A percentile compares a stretch with the other conserved stretches of the same genome.
Conservation (phyloP, 2,797 vertebrate species). For the Sebastolobus alascanus region DNA sequence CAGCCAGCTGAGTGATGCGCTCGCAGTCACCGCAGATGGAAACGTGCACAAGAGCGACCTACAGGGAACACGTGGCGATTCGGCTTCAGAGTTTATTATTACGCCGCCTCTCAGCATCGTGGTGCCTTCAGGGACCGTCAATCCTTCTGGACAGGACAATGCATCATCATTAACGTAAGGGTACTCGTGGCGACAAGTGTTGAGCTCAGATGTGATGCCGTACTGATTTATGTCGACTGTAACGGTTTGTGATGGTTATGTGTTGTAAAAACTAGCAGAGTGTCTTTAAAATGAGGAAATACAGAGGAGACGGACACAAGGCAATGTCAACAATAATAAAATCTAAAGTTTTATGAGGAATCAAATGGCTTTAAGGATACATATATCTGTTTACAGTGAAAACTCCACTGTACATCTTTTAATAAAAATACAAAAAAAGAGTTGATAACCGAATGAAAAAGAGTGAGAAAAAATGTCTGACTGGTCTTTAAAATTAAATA, state of each 20-base stretch:
- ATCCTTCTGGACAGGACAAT: not conserved
- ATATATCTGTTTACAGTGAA: not conserved
- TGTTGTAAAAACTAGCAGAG: not conserved
- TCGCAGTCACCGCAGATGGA: slow-evolving; percentile 35
- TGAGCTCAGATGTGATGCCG: not conserved
- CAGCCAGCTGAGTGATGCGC: slow-evolving; percentile 50
- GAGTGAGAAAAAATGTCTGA: not conserved
- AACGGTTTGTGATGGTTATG: not conserved
- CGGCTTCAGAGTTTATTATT: not conserved
- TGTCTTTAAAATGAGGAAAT: not conserved
- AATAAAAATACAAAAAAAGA: not conserved
- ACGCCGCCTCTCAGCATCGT: not conserved
- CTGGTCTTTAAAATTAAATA: not conserved
- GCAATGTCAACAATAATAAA: not conserved
- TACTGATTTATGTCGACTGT: not conserved
- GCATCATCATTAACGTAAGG: not conserved
- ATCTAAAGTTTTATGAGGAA: not conserved
- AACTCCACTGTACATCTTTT: not conserved
- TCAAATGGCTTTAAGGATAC: not conserved
- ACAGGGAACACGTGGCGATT: slow-evolving; percentile 2
- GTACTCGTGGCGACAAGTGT: not conserved
- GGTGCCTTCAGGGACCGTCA: slow-evolving; percentile 45
- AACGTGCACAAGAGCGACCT: slow-evolving; percentile 31
- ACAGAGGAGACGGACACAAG: not conserved
- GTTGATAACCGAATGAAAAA: not conserved